Evolutionary conservation across 1,140 invertebrate genomes (phyloP), one percentile per base, ranked within the genome.

Genomic region (Anoplophora glabripennis): DNA sequence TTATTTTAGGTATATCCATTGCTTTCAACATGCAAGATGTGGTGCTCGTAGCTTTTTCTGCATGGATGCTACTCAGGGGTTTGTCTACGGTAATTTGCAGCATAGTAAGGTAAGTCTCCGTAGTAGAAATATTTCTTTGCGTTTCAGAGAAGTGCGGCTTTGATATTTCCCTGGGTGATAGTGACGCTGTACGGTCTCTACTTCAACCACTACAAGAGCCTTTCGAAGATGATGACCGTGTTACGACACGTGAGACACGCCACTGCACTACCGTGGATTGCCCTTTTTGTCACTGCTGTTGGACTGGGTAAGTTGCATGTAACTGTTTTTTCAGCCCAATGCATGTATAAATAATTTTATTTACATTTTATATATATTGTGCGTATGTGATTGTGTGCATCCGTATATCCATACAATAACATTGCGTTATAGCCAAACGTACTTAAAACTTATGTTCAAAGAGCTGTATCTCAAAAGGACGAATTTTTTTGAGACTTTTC

Each of bases 141-240:
- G 36, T 63, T 59, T 38, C 38, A 64, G 63, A 54, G 63, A 57
- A 65, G 61, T 37, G 45, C 59, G n/a, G 59, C 59, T 9, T 49
- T 65, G 8, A 59, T 65, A 28, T 59, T 65, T 14, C 63, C 63
- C n/a, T 61, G 59, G 63, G 35, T 65, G 1, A 42, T 65, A 12
- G 55, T 52, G 1, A 59, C 63, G 1, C 11, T 59, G 10, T 65
- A 65, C 34, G 63, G 63, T n/a, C 36, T 65, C 7, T 65, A 65
- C 35, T 65, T 58, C 40, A 65, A 65, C 45, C 64, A 65, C 46
- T 65, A 65, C 38, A 61, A 46, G 28, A 65, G 64, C 46, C 40
- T 65, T 8, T 18, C 34, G 34, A 44, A 54, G 36, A 65, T 65
- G 64, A 53, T 52, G 52, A 14, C 28, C 12, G 46, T 62, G 33